Conservation (phyloP, 2,888 invertebrate genomes). For the Coleophora deauratella region DNA sequence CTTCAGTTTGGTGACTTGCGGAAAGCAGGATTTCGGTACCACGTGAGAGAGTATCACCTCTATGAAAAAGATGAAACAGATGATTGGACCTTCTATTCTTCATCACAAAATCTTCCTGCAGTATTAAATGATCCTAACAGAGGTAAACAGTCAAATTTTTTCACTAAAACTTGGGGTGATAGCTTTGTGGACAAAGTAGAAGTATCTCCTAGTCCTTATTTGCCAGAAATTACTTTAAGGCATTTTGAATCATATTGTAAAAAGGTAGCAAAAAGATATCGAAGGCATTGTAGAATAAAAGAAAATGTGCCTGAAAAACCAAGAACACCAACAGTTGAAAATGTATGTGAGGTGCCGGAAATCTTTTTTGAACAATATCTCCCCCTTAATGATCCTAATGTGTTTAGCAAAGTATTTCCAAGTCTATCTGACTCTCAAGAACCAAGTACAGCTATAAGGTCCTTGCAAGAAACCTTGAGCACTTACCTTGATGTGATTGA, state of each 20-base stretch:
- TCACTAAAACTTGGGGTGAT: slow-evolving; percentile 98
- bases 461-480: slow-evolving; percentile 92
- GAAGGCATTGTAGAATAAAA: slow-evolving; percentile 75
- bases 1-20: slow-evolving; percentile 92
- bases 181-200: slow-evolving; percentile 89
- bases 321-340: slow-evolving; percentile 60
- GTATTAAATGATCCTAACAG: slow-evolving; percentile 95
- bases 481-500: slow-evolving; percentile 97
- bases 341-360: slow-evolving; percentile 83
- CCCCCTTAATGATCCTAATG: slow-evolving; percentile 84
- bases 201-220: slow-evolving; percentile 83
- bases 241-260: slow-evolving; percentile 92
- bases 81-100: slow-evolving; percentile 90
- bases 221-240: slow-evolving; percentile 86
- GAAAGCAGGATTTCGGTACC: slow-evolving; percentile 90
- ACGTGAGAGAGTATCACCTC: slow-evolving; percentile 81
- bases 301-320: slow-evolving; percentile 52
- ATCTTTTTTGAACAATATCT: slow-evolving; percentile 88
- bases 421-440: slow-evolving; percentile 72
- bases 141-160: slow-evolving; percentile 93
- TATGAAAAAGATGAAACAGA: slow-evolving; percentile 52
- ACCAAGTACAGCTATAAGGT: slow-evolving; percentile 77
- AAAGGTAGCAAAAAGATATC: slow-evolving; percentile 80
- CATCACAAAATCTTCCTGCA: slow-evolving; percentile 95
- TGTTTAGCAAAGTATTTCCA: slow-evolving; percentile 90